A percentile compares a stretch with the other conserved stretches of the same genome.
phyloP scores from a whole-genome alignment of 1,140 invertebrate species.

The Cherax destructor region DNA sequence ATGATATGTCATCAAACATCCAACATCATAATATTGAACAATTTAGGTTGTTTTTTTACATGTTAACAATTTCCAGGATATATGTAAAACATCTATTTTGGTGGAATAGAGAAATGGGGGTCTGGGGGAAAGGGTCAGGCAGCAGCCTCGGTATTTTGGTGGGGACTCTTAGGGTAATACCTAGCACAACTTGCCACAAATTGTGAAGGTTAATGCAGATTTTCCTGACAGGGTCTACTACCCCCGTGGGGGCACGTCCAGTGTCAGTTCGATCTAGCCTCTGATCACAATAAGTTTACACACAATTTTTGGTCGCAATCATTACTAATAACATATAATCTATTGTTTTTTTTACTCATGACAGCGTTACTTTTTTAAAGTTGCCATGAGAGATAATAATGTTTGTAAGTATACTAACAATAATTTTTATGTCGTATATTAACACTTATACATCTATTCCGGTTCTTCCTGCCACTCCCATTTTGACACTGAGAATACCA shows the following conservation, averaged over 20 bases:
- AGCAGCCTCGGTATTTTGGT: neutral
- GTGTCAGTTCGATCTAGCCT: neutral
- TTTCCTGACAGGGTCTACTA: neutral
- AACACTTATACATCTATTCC: conserved; percentile 36
- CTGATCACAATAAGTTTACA: neutral
- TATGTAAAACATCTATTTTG: neutral
- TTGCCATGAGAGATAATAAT: neutral
- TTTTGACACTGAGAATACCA: conserved; percentile 39
- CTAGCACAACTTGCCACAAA: neutral
- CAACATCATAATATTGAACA: neutral
- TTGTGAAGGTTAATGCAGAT: neutral
- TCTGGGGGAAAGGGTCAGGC: neutral
- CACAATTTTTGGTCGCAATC: neutral
- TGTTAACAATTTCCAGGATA: neutral
- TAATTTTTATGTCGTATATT: neutral
- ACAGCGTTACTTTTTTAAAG: neutral
- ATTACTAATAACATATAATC: neutral
- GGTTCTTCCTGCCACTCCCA: conserved; percentile 30
- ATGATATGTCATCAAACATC: neutral
- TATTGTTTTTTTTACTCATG: neutral
- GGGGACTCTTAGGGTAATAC: neutral
- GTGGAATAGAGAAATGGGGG: neutral
- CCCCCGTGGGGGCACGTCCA: neutral
- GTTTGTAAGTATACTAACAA: neutral
- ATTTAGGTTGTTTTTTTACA: neutral